These are phyloP conservation scores for Amyelois transitella DNA, from an alignment of 1,140 invertebrate species.

Conservation along the genomic window DNA sequence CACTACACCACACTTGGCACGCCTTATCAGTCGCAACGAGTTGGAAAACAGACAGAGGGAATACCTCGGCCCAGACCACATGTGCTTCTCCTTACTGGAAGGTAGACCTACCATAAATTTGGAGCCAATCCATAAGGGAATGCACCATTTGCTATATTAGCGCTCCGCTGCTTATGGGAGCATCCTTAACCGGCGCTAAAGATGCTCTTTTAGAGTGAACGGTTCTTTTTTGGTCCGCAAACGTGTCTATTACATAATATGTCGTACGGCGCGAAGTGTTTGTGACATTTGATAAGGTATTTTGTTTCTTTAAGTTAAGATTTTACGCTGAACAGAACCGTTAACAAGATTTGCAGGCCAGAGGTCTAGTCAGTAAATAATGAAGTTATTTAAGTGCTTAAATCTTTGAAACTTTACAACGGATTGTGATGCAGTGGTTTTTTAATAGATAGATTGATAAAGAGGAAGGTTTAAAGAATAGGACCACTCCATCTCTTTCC, in stretches of 20 bases:
- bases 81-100: constrained; percentile 1
- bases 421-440: too few relatives aligned
- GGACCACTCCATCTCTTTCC: too few relatives aligned
- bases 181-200: constrained; percentile 1
- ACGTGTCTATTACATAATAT: too few relatives aligned
- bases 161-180: not conserved
- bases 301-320: too few relatives aligned
- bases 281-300: too few relatives aligned
- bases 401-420: too few relatives aligned
- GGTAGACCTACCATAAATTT: not conserved
- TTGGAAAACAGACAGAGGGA: constrained; percentile 20
- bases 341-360: too few relatives aligned
- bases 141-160: constrained; percentile 2
- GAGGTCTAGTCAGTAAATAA: too few relatives aligned
- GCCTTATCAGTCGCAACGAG: not conserved
- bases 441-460: too few relatives aligned
- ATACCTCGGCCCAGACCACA: constrained; percentile 22
- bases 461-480: too few relatives aligned
- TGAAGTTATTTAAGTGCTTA: too few relatives aligned
- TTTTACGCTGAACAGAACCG: too few relatives aligned
- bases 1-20: not conserved
- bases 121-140: constrained; percentile 3
- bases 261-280: not conserved
- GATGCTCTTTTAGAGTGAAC: not conserved
- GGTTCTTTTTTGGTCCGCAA: not conserved